Base-by-base conservation (phyloP, 2,888 invertebrate genomes). In the Drosophila nigritarsus region DNA sequence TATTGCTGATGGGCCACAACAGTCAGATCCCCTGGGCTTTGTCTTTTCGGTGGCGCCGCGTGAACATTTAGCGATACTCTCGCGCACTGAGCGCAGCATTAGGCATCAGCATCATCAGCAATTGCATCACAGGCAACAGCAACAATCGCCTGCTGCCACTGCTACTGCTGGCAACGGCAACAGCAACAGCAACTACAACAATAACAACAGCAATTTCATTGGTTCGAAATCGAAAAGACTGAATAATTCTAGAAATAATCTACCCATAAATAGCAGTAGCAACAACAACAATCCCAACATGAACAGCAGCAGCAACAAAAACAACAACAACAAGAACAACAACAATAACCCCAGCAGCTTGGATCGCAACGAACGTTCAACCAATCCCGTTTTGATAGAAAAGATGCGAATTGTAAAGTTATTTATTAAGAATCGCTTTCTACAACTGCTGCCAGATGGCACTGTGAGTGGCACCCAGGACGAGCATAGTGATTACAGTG, bases 401-500 rank as follows among this genome's bases (percentile, higher is more conserved):
- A 45, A 24, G 45, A 13, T 15, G 13, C 20, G 20, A 45, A 4
- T 15, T 45, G 4, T 97, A 91, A 96, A 96, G 94, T 95, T 97
- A 95, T 96, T 96, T 94, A 96, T 97, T 94, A 97, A 96, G 94
- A 96, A 97, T 94, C 95, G 96, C 88, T 96, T 96, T 93, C 95
- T 97, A 83, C 97, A 97, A 94, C 94, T 97, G 90, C 94, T 96
- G 94, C 96, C 96, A 85, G 97, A 97, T 94, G 97, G 97, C 93
- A 96, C 96, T 89, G 96, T 97, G 93, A 97, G 96, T 94, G 97
- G 97, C 88, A 97, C 97, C 92, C 95, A 94, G 92, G 96, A 97
- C 93, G 96, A 95, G 94, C 95, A 94, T 93, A 96, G 96, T 94
- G 96, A 96, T 94, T 96, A 96, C 95, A 96, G 97, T 97, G 93